Percentiles rank a stretch among this genome's conserved stretches.
Evolutionary conservation across 1,140 invertebrate species (phyloP).

Genomic region (Adelges cooleyi): DNA sequence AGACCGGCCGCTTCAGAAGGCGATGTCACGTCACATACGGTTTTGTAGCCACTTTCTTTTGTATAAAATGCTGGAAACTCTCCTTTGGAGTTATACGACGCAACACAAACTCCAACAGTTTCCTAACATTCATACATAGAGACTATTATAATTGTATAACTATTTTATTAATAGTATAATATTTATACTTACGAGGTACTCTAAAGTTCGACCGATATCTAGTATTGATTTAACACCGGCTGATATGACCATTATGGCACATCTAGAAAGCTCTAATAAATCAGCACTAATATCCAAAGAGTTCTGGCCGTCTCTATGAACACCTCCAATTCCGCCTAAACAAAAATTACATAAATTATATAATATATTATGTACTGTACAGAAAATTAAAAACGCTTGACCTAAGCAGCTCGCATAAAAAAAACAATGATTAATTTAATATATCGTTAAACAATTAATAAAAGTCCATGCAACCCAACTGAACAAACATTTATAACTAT

Average conservation of each 20-base stretch:
- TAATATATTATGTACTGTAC: background rate
- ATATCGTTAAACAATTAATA: too few species aligned
- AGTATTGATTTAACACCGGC: slow-evolving; percentile 96
- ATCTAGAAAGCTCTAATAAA: slow-evolving; percentile 76
- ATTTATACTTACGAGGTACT: slow-evolving; percentile 64
- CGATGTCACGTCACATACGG: slow-evolving; percentile 54
- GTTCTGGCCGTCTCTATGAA: slow-evolving; percentile 74
- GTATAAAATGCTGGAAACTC: slow-evolving; percentile 87
- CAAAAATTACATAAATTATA: too few species aligned
- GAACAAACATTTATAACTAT: too few species aligned
- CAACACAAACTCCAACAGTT: slow-evolving; percentile 86
- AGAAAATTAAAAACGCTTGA: too few species aligned
- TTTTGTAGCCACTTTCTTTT: slow-evolving; percentile 49
- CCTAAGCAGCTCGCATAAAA: too few species aligned
- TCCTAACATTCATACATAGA: slow-evolving; percentile 48
- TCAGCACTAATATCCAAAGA: slow-evolving; percentile 93
- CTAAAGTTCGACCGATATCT: slow-evolving; percentile 86
- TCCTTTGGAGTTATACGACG: slow-evolving; percentile 51
- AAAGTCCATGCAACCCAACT: too few species aligned
- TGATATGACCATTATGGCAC: slow-evolving; percentile 78
- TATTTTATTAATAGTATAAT: background rate
- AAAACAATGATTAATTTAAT: background rate
- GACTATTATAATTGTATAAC: background rate
- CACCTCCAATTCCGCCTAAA: slow-evolving; percentile 76
- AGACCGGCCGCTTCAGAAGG: slow-evolving; percentile 58